phyloP scores from a whole-genome alignment of 2,888 invertebrate species.

The Alsophila aescularia region DNA sequence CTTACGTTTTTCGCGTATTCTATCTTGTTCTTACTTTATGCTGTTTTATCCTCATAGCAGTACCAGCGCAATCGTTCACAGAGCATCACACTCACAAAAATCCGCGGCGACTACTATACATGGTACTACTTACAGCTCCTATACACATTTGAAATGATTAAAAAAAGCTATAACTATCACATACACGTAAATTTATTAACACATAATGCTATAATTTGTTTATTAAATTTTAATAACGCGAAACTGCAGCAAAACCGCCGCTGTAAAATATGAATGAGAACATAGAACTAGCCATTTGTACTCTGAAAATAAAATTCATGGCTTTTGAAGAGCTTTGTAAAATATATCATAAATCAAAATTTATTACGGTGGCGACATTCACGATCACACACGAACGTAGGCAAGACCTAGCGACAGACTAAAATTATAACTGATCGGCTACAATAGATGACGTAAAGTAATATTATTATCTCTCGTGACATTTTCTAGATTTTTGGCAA shows the following conservation, averaged over 20 bases:
- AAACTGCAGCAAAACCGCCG: neutral
- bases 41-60: no score
- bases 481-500: conserved; percentile 59
- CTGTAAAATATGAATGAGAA: conserved; percentile 9
- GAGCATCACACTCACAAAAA: no score
- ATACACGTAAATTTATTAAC: no score
- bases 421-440: conserved; percentile 17
- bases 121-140: no score
- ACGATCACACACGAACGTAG: neutral
- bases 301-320: conserved; percentile 3
- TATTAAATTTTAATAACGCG: conserved; percentile 3
- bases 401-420: conserved; percentile 10
- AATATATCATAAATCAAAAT: conserved; percentile 1
- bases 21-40: no score
- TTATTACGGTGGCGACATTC: conserved; percentile 1
- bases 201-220: conserved; percentile 2
- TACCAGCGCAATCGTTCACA: no score
- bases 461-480: conserved; percentile 42
- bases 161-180: no score
- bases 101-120: no score
- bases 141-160: no score
- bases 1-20: no score
- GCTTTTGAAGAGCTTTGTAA: conserved; percentile 3
- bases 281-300: conserved; percentile 12
- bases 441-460: conserved; percentile 34